Base-by-base conservation (phyloP, 1,140 invertebrate species). In the Leptinotarsa texana region DNA sequence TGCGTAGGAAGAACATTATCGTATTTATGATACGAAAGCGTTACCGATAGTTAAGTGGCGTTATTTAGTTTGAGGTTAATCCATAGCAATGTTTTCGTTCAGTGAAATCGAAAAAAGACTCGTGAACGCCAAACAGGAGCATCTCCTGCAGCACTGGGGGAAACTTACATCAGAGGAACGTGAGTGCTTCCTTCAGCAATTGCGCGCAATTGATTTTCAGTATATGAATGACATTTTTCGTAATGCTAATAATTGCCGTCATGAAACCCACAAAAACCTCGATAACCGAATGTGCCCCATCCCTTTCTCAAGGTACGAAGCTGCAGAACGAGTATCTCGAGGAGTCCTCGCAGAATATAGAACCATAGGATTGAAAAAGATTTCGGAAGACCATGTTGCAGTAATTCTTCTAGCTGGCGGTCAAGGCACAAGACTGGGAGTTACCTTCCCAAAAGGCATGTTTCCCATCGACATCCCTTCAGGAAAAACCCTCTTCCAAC, bases 381-480 rank as follows among this genome's bases (percentile, higher is more conserved):
- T 99, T 11, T 88, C 92, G 1, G 86, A 92, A 61, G 91, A 92
- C 21, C 88, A 89, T 83, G 95, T 98, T n/a, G 97, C 93, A 78
- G 95, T 97, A 47, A 84, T 99, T 57, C 86, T 92, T 4, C 85
- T 92, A 81, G 90, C 90, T 66, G 91, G 91, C n/a, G 91, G 91
- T n/a, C 91, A 92, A 84, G 90, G 90, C 51, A 99, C 98, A 5
- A 89, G 98, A 70, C 88, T 99, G 0, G 98, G 98, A 15, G 96
- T 98, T 3, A 88, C 90, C 47, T 93, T 96, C 82, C 98, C 98
- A 0, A 99, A 99, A 88, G 98, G 74, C 15, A 98, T 99, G 95
- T 98, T 94, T 82, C 89, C 96, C 84, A 93, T 99, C 73, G 94
- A 93, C 8, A 66, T 78, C 21, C 74, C 77, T 24, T 98, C 96